Evolutionary conservation across 2,113 vertebrate species (phyloP).

Genomic region (Riparia riparia): DNA sequence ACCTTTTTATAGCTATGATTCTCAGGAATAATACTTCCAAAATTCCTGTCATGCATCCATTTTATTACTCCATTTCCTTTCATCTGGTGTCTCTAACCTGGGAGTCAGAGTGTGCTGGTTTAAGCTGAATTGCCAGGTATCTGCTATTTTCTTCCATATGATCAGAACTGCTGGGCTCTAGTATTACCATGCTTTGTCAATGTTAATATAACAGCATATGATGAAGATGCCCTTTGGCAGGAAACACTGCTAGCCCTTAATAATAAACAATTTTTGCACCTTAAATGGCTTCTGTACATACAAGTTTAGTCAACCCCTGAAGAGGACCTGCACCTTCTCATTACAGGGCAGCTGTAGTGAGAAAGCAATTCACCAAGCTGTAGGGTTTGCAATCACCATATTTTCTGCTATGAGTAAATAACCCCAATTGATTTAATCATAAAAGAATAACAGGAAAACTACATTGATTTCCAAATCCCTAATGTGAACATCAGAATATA

Average conservation of each 20-base stretch:
- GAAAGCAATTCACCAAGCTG: constrained; percentile 76
- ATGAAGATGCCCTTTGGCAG: constrained; percentile 78
- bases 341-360: constrained; percentile 74
- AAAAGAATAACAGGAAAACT: constrained; percentile 86
- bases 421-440: constrained; percentile 87
- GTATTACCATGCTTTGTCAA: constrained; percentile 69
- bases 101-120: neutral
- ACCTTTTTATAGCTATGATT: neutral
- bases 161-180: constrained; percentile 62
- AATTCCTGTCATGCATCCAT: constrained; percentile 35
- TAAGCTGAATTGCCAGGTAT: constrained; percentile 25
- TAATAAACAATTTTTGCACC: constrained; percentile 80
- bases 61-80: constrained; percentile 66
- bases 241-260: constrained; percentile 74
- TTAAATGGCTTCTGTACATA: constrained; percentile 78
- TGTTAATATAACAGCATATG: constrained; percentile 76
- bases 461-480: constrained; percentile 84
- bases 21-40: constrained; percentile 25
- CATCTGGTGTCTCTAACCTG: constrained; percentile 18
- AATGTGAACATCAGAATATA: constrained; percentile 82
- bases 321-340: constrained; percentile 77
- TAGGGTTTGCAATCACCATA: constrained; percentile 77
- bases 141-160: constrained; percentile 32
- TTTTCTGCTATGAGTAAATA: constrained; percentile 87
- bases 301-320: constrained; percentile 78